Conservation (phyloP, 2,888 invertebrate genomes). For the Sycophila texana region DNA sequence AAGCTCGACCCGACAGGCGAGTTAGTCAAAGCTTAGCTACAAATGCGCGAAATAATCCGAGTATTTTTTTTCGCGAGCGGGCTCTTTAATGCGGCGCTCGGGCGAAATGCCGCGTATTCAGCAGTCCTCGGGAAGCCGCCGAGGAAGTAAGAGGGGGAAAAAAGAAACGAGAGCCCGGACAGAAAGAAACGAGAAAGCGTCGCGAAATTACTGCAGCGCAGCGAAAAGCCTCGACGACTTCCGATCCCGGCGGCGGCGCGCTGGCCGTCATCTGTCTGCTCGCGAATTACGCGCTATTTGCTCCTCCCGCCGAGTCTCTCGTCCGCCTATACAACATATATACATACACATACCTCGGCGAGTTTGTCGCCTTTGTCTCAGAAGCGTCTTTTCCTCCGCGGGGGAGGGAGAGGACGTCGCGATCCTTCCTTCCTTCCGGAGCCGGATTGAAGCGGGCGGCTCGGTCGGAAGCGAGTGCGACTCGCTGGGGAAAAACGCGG, state of each 20-base stretch:
- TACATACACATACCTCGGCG: background rate
- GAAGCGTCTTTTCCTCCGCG: conserved; percentile 20
- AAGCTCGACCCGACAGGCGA: background rate
- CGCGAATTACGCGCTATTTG: conserved; percentile 41
- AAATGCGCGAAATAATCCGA: background rate
- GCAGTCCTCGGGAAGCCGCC: conserved; percentile 29
- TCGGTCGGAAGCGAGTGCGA: conserved; percentile 63
- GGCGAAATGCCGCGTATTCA: conserved; percentile 47
- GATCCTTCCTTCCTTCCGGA: conserved; percentile 58
- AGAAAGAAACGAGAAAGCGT: conserved; percentile 17
- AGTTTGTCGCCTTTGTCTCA: conserved; percentile 58
- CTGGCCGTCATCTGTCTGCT: conserved; percentile 6
- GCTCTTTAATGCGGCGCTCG: background rate
- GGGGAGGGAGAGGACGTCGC: conserved; percentile 46
- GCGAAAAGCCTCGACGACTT: conserved; percentile 50
- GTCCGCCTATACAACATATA: background rate
- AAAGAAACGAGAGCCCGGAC: conserved; percentile 31
- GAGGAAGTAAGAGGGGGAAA: background rate
- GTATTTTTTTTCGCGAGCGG: conserved; percentile 14
- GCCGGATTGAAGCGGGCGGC: conserved; percentile 69
- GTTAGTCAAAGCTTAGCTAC: conserved; percentile 4
- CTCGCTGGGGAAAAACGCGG: conserved; percentile 68
- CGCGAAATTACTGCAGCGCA: conserved; percentile 38
- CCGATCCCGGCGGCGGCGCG: conserved; percentile 30
- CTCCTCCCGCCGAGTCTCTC: conserved; percentile 9